A percentile compares a stretch with the other conserved stretches of the same genome.
Evolutionary conservation across 2,888 invertebrate genomes (phyloP).

Genomic region (Augochlorella aurata): DNA sequence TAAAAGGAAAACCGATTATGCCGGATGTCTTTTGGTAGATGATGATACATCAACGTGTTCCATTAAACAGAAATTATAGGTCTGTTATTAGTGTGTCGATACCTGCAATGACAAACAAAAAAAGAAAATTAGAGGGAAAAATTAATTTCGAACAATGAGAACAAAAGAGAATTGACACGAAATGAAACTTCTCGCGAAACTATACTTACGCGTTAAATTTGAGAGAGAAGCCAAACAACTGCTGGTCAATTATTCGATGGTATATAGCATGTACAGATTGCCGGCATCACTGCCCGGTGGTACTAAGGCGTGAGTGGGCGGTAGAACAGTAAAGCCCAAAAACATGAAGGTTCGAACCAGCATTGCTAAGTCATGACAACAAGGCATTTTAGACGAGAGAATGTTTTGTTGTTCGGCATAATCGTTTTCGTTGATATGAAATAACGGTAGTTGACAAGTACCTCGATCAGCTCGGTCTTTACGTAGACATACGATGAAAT

Average conservation of each 20-base stretch:
- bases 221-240: constrained; percentile 68
- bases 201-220: constrained; percentile 78
- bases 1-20: not conserved
- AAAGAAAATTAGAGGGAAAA: constrained; percentile 1
- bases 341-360: constrained; percentile 98
- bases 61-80: not conserved
- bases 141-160: not conserved
- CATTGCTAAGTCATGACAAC: constrained; percentile 84
- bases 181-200: not conserved
- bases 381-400: constrained; percentile 64
- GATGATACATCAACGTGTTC: not conserved
- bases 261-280: constrained; percentile 86
- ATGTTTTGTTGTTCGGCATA: constrained; percentile 40
- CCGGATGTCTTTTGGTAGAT: not conserved
- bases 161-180: not conserved
- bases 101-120: constrained; percentile 32
- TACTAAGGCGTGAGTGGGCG: constrained; percentile 90
- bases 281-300: constrained; percentile 86
- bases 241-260: constrained; percentile 81
- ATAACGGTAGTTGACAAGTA: constrained; percentile 74
- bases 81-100: not conserved
- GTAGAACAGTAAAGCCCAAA: constrained; percentile 94
- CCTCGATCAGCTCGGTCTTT: constrained; percentile 92
- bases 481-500: constrained; percentile 91
- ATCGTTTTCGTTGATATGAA: constrained; percentile 51